phyloP scores from a whole-genome alignment of 2,113 vertebrate genomes.

The Hassar affinis region DNA sequence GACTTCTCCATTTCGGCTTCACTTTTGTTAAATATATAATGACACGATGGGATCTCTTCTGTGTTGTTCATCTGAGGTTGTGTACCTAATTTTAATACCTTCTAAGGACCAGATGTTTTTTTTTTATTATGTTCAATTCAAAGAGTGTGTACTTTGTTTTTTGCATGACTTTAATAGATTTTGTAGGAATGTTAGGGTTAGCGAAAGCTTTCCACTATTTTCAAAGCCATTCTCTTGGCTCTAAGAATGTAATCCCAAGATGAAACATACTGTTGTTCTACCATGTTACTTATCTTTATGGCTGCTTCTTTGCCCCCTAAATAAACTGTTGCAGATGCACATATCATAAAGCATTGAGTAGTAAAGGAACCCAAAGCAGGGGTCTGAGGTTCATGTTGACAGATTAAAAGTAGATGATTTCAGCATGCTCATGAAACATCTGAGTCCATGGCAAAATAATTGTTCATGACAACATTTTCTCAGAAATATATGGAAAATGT shows the following conservation, averaged over 20 bases:
- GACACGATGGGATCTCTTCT: no score
- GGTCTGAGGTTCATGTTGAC: constrained; percentile 56
- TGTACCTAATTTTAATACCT: no score
- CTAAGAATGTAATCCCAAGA: background rate
- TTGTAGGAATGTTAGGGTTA: constrained; percentile 1
- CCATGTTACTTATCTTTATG: constrained; percentile 56
- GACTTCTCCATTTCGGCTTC: no score
- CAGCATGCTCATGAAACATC: constrained; percentile 57
- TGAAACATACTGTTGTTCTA: constrained; percentile 34
- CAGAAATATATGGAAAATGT: background rate
- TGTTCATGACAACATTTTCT: constrained; percentile 15
- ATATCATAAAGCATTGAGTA: constrained; percentile 55
- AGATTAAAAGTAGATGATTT: constrained; percentile 51
- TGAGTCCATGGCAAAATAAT: constrained; percentile 61
- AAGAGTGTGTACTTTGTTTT: no score
- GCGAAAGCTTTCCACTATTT: background rate
- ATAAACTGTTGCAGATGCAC: constrained; percentile 57
- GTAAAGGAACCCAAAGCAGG: constrained; percentile 65
- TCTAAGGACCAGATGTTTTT: no score
- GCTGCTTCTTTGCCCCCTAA: constrained; percentile 53
- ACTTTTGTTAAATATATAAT: no score
- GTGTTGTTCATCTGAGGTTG: no score
- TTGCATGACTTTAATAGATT: constrained; percentile 1
- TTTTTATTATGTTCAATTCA: no score
- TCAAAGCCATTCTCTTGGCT: background rate